Conservation (phyloP, 2,888 invertebrate genomes). For the Drosophila meridiana region DNA sequence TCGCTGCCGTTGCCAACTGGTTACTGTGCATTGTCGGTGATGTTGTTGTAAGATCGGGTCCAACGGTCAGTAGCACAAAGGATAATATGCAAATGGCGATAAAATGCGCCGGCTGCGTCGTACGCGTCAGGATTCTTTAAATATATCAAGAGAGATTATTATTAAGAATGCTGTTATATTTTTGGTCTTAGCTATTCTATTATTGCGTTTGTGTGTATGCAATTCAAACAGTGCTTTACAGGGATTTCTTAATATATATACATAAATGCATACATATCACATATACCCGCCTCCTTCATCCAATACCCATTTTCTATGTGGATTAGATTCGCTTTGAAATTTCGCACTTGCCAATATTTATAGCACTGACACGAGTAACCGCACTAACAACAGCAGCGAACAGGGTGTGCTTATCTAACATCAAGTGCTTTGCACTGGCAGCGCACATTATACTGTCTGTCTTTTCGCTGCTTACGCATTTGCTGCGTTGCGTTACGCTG, state of each 20-base stretch:
- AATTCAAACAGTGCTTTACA: background rate
- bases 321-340: constrained; percentile 61
- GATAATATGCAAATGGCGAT: constrained; percentile 88
- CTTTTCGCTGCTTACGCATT: constrained; percentile 32
- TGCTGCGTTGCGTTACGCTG: constrained; percentile 11
- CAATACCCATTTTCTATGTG: constrained; percentile 12
- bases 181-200: constrained; percentile 1
- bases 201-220: background rate
- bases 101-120: constrained; percentile 92
- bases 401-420: constrained; percentile 44
- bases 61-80: constrained; percentile 86
- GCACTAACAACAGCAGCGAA: constrained; percentile 7
- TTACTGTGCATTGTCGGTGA: constrained; percentile 39
- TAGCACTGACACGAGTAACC: background rate
- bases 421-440: constrained; percentile 35
- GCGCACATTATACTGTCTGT: constrained; percentile 7
- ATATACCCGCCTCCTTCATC: background rate
- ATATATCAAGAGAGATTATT: background rate
- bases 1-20: constrained; percentile 44
- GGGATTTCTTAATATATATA: background rate
- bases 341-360: constrained; percentile 42
- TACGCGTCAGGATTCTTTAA: constrained; percentile 89
- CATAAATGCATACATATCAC: constrained; percentile 11
- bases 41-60: constrained; percentile 83
- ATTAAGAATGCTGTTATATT: constrained; percentile 1